Conservation (phyloP, 2,888 invertebrate genomes). For the Orthonychiurus folsomi region DNA sequence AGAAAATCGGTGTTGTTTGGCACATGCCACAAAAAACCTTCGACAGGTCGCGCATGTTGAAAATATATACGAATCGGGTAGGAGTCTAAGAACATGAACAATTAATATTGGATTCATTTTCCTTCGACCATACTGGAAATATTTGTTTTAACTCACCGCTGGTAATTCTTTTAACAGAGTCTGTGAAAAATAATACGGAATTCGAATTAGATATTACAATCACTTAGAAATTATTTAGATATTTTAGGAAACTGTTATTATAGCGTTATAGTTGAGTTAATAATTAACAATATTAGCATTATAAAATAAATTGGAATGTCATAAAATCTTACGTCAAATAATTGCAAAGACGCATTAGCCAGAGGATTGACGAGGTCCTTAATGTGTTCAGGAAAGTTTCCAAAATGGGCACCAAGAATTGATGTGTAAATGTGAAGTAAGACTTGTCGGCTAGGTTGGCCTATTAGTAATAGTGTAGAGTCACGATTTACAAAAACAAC, state of each 20-base stretch:
- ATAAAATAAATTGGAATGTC: neutral
- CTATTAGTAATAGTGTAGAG: too few species aligned
- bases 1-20: slow-evolving; percentile 62
- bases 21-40: slow-evolving; percentile 73
- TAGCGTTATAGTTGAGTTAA: too few species aligned
- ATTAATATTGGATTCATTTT: too few species aligned
- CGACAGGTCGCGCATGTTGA: slow-evolving; percentile 83
- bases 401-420: slow-evolving; percentile 69
- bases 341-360: slow-evolving; percentile 66
- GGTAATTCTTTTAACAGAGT: slow-evolving; percentile 66
- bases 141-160: too few species aligned
- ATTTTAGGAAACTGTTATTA: too few species aligned
- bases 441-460: slow-evolving; percentile 66
- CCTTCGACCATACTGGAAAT: too few species aligned
- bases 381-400: slow-evolving; percentile 58
- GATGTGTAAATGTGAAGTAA: slow-evolving; percentile 72
- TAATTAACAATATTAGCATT: too few species aligned
- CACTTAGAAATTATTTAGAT: too few species aligned
- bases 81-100: too few species aligned
- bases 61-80: slow-evolving; percentile 88
- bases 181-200: too few species aligned
- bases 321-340: slow-evolving; percentile 59
- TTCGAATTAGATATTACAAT: too few species aligned
- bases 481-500: too few species aligned
- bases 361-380: slow-evolving; percentile 57